Evolutionary conservation across 2,888 invertebrate species (phyloP).

Genomic region (Orchestes rusci): DNA sequence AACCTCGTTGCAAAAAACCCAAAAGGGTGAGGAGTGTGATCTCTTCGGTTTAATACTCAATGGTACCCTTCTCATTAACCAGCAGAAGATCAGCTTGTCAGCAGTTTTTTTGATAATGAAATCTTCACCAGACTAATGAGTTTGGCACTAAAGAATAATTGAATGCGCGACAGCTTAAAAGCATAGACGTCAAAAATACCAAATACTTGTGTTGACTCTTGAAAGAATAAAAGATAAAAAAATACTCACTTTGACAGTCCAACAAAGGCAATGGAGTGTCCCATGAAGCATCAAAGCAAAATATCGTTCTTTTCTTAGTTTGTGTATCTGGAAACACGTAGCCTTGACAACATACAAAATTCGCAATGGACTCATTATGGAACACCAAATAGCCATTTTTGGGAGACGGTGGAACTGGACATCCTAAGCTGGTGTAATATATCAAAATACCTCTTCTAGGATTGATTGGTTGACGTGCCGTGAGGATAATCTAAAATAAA

Average conservation of each 20-base stretch:
- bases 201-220: too few relatives aligned
- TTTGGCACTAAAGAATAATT: too few relatives aligned
- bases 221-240: too few relatives aligned
- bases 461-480: constrained; percentile 28
- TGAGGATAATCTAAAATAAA: constrained; percentile 23
- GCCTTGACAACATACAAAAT: constrained; percentile 63
- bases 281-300: constrained; percentile 62
- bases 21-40: too few relatives aligned
- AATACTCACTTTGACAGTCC: constrained; percentile 45
- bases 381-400: constrained; percentile 61
- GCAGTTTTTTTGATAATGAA: too few relatives aligned
- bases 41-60: too few relatives aligned
- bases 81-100: too few relatives aligned
- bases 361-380: constrained; percentile 51
- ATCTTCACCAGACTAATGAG: too few relatives aligned
- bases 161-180: too few relatives aligned
- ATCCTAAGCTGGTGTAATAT: constrained; percentile 58
- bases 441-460: constrained; percentile 59
- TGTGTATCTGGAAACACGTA: constrained; percentile 62
- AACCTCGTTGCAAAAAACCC: too few relatives aligned
- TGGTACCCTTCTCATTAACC: too few relatives aligned
- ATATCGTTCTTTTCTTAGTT: constrained; percentile 52
- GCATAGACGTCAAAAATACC: too few relatives aligned
- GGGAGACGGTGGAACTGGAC: constrained; percentile 57
- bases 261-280: constrained; percentile 51